Evolutionary conservation across 1,140 invertebrate species (phyloP), one percentile per base, ranked within the genome.

Genomic region (Apis florea): DNA sequence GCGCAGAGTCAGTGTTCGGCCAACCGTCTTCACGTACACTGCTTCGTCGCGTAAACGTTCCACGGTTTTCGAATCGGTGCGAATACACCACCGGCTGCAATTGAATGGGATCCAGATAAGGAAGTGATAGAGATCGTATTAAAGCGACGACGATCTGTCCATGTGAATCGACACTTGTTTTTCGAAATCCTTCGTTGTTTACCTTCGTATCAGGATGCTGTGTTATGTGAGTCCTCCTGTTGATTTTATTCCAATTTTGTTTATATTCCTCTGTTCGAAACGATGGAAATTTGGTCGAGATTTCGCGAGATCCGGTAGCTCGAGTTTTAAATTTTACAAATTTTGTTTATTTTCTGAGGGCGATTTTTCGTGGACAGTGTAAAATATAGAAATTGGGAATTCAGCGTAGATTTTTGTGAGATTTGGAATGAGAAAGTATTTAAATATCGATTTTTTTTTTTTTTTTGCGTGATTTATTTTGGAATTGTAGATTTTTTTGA

Each of bases 1-100:
- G 88, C 91, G 89, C 87, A 88, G 85, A 88, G 90, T 88, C 91
- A 92, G 91, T 92, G 86, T 85, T 90, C 89, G 88, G 85, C 90
- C 87, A 92, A 90, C 91, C 90, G 88, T 87, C 90, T 89, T 84
- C 85, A 89, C 86, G 91, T 86, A 85, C 90, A 86, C 88, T 71
- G 40, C 74, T 47, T 26, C 53, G 53, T 13, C 13, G 54, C 53
- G 9, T 24, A 17, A 61, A 47, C 79, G 64, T 49, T 61, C 21
- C 56, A 56, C 17, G 58, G 11, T 53, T 61, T 77, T 21, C 53
- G 47, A 12, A 19, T 17, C 47, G 12, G 12, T 17, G 19, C 40
- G 17, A 19, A 31, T 54, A 40, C 51, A 19, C 4, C 51, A 19
- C 4, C 24, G 49, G 59, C 12, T 26, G 0, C 11, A 49, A 12